Evolutionary conservation across 2,113 vertebrate genomes (phyloP), one percentile per base, ranked within the genome.

Genomic region (Aix galericulata): DNA sequence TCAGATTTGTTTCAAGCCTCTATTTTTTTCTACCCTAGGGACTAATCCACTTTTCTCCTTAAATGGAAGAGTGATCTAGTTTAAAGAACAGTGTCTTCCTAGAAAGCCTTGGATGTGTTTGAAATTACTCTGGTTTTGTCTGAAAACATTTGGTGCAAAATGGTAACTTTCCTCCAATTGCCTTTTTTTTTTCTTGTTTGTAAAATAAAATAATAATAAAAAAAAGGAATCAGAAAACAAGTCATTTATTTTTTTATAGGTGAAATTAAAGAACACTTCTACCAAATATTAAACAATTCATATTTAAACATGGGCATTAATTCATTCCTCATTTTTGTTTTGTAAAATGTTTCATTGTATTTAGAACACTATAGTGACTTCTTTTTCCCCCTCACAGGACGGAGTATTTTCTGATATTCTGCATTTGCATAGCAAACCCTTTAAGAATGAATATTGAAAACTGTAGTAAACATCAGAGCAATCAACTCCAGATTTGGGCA

Each of bases 381-480:
- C 9, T 44, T 69, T 84, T 56, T 18, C 10, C 25, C 17, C 34
- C 34, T 11, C 46, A 48, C 42, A 38, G 34, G 10, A 55, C 59
- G 59, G 11, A 26, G 8, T n/a, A 42, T 88, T 42, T 67, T 46
- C 36, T 63, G 10, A n/a, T 60, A 42, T 50, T 44, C 22, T 32
- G 3, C 11, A 8, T 22, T 85, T 36, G 17, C 76, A 44, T 14
- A 42, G 22, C 26, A 73, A 60, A 44, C 50, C 11, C 34, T 36
- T n/a, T 32, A 50, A n/a, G 29, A 63, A 29, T 0, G 1, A 60
- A 42, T 13, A 31, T 13, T 3, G 29, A n/a, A 52, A 66, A 29
- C 11, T 22, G 13, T 38, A 3, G 2, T 3, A 31, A 48, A n/a
- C 2, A 12, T 14, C 15, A 11, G 0, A 52, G 4, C 13, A 18